Base-by-base conservation (phyloP, 2,113 vertebrate genomes). In the Proteles cristata region DNA sequence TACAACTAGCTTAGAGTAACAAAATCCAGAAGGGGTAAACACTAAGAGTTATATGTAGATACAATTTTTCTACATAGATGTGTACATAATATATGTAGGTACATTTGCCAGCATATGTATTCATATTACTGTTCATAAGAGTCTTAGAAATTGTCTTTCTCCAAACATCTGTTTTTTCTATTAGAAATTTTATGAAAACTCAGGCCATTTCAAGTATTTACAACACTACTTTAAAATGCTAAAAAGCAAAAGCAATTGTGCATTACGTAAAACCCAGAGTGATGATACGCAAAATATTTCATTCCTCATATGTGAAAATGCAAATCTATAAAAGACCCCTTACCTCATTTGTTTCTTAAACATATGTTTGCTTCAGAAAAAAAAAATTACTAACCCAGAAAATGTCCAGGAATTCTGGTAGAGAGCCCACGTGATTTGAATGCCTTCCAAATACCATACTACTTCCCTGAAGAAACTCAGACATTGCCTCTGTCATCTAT, bases 1-100 rank as follows among this genome's bases (percentile, higher is more conserved):
- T 82, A 94, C 63, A 98, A 95, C 85, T 96, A 93, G 55, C 74
- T 97, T 96, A 97, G 95, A 96, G 65, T 89, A 96, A 98, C 93
- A 97, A 98, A 96, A 97, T 95, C 50, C 89, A 94, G 92, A 98
- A 88, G 50, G 17, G 4, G 33, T 94, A 68, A 95, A 73, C 10
- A 66, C 25, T 88, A 92, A 81, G 83, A 86, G 15, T 12, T 79
- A 11, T 84, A 71, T 50, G 14, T 8, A 91, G 66, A 68, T 58
- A 77, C 1, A 79, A 9, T 39, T 94, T 88, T 93, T 85, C 23
- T 77, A 21, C 69, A n/a, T 77, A 71, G 5, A 82, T 71, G 2
- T 31, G n/a, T 79, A 43, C 5, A 33, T 43, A 74, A 58, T 45
- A 58, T 88, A n/a, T 82, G 12, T 43, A 53, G 4, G 4, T 12